These are phyloP conservation scores for Megaptera novaeangliae DNA, from an alignment of 2,113 vertebrate species.

Conservation along the genomic window DNA sequence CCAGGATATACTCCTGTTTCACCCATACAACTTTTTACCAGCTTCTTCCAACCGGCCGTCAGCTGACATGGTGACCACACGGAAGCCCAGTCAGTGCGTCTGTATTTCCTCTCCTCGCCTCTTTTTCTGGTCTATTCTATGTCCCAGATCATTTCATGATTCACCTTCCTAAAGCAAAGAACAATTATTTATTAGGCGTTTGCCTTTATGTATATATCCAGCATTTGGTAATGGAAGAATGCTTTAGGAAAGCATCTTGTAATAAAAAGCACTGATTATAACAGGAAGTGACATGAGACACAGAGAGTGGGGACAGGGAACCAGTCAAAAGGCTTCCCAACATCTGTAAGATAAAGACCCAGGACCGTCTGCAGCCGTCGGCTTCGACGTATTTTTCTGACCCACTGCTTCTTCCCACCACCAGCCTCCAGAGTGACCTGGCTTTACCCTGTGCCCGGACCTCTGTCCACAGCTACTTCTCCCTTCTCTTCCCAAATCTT, in stretches of 20 bases:
- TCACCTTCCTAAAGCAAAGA: background rate
- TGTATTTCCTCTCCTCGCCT: background rate
- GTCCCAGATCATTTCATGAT: background rate
- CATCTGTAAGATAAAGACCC: background rate
- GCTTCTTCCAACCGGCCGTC: background rate
- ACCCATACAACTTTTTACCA: background rate
- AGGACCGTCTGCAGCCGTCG: fast-evolving
- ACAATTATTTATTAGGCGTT: background rate
- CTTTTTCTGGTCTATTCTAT: background rate
- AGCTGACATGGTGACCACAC: background rate
- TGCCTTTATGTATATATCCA: background rate
- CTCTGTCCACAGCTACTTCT: background rate
- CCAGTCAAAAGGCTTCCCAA: background rate
- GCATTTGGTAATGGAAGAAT: background rate
- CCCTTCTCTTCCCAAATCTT: background rate
- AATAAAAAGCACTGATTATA: background rate
- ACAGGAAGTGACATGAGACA: background rate
- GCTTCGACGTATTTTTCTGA: background rate
- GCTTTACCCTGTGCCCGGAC: background rate
- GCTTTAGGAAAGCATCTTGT: background rate
- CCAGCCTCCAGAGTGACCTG: background rate
- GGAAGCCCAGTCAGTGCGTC: background rate
- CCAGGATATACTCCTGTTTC: background rate
- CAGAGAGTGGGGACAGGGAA: background rate
- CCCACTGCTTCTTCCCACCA: background rate